phyloP scores from a whole-genome alignment of 1,140 invertebrate species.

The Paralvinella palmiformis region DNA sequence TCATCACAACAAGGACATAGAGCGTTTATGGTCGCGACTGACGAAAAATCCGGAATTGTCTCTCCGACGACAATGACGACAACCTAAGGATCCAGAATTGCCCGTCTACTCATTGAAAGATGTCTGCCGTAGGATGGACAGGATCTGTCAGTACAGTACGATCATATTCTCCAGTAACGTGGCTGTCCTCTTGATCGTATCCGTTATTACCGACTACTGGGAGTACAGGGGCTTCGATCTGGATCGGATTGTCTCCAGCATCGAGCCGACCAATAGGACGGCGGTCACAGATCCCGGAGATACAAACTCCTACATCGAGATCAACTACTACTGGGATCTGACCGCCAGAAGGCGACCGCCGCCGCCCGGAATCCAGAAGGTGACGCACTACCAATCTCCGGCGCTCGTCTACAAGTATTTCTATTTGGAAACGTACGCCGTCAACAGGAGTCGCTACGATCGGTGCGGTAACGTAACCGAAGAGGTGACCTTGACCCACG shows the following conservation, averaged over 20 bases:
- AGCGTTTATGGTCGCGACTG: too few relatives aligned
- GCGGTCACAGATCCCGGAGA: slow-evolving; percentile 22
- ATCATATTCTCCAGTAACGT: slow-evolving; percentile 33
- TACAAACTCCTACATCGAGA: slow-evolving; percentile 25
- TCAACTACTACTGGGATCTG: slow-evolving; percentile 23
- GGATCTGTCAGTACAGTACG: slow-evolving; percentile 32
- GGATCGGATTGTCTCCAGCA: slow-evolving; percentile 12
- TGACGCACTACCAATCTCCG: slow-evolving; percentile 26
- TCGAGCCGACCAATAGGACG: slow-evolving; percentile 21
- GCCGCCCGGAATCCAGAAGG: slow-evolving; percentile 2
- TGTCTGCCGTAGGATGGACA: slow-evolving; percentile 27
- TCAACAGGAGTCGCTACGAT: too few relatives aligned
- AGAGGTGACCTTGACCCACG: too few relatives aligned
- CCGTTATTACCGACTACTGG: slow-evolving; percentile 35
- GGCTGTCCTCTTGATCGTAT: slow-evolving; percentile 28
- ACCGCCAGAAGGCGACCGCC: neutral
- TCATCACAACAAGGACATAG: too few relatives aligned
- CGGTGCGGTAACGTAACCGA: too few relatives aligned
- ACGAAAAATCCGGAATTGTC: too few relatives aligned
- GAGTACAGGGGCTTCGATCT: slow-evolving; percentile 30
- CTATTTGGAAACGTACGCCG: slow-evolving; percentile 13
- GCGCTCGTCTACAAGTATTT: slow-evolving; percentile 23
- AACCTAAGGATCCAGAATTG: too few relatives aligned
- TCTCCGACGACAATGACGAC: too few relatives aligned
- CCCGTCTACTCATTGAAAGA: too few relatives aligned